phyloP scores from a whole-genome alignment of 2,797 vertebrate species.

The Lepidocolaptes lacrymiger region DNA sequence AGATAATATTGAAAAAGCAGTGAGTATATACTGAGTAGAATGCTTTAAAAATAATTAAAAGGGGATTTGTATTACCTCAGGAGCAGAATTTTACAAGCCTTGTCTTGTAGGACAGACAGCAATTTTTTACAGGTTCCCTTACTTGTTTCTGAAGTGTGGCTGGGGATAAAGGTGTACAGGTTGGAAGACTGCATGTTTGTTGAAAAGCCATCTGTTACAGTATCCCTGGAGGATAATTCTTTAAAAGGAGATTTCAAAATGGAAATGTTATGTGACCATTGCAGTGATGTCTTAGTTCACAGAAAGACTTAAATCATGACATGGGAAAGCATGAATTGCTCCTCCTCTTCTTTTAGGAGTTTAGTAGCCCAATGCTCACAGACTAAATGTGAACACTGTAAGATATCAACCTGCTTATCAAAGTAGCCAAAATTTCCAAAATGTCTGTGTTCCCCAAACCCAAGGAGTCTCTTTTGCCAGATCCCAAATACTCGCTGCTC shows the following conservation, averaged over 20 bases:
- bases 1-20: neutral
- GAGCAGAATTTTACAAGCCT: neutral
- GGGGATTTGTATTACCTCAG: neutral
- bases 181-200: neutral
- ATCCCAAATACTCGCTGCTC: neutral
- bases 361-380: neutral
- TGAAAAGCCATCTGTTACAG: conserved; percentile 33
- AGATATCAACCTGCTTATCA: neutral
- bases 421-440: neutral
- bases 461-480: neutral
- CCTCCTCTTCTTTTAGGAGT: neutral
- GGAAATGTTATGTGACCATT: conserved; percentile 6
- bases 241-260: conserved; percentile 26
- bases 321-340: neutral
- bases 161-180: neutral
- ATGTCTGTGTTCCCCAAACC: neutral
- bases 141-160: neutral
- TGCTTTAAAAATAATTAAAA: neutral
- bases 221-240: neutral
- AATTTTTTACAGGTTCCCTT: neutral
- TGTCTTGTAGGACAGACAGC: neutral
- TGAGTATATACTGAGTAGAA: neutral
- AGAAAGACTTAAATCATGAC: neutral
- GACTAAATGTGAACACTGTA: neutral
- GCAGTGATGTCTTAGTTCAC: neutral